Evolutionary conservation across 2,888 invertebrate species (phyloP).

Genomic region (Drosophila histrio): DNA sequence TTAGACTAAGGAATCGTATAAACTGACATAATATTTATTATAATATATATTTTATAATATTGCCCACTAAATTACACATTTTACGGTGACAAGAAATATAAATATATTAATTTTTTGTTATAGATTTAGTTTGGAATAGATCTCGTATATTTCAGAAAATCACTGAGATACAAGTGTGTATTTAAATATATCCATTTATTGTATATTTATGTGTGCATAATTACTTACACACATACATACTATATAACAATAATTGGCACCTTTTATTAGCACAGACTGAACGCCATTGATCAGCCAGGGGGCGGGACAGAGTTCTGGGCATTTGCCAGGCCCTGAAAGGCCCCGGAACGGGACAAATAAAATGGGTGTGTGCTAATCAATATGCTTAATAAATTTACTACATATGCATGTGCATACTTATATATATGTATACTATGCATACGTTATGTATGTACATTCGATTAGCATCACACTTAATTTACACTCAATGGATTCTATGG

Average conservation of each 20-base stretch:
- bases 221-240: no score
- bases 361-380: slow-evolving; percentile 48
- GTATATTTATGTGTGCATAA: neutral
- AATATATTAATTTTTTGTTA: neutral
- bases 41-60: neutral
- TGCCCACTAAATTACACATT: neutral
- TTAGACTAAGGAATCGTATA: neutral
- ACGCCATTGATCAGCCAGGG: slow-evolving; percentile 17
- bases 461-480: slow-evolving; percentile 36
- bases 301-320: slow-evolving; percentile 11
- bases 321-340: slow-evolving; percentile 12
- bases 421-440: no score
- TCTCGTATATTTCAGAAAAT: neutral
- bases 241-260: slow-evolving; percentile 46
- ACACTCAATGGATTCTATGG: slow-evolving; percentile 5
- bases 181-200: neutral
- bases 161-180: neutral
- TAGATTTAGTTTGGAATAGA: neutral
- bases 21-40: neutral
- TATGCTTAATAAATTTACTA: slow-evolving; percentile 24
- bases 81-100: neutral
- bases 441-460: slow-evolving; percentile 6
- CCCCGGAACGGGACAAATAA: slow-evolving; percentile 22
- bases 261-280: slow-evolving; percentile 38
- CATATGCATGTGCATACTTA: neutral